Conservation (phyloP, 2,888 invertebrate species). For the Dicycla oo region DNA sequence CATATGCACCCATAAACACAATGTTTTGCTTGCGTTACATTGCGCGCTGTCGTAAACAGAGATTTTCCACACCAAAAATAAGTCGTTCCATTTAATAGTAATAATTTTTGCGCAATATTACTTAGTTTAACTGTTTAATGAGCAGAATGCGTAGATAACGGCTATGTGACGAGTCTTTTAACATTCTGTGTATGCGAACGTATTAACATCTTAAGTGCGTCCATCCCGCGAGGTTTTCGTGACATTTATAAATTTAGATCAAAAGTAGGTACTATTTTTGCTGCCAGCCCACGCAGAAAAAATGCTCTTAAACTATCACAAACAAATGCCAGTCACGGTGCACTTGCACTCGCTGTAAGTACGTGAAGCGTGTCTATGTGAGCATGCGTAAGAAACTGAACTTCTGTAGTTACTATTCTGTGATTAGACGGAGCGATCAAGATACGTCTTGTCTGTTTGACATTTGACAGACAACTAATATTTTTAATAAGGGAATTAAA, state of each 20-base stretch:
- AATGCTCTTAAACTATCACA: no score
- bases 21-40: background rate
- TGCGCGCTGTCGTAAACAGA: background rate
- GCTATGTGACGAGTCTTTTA: background rate
- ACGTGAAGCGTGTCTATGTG: background rate
- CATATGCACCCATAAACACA: background rate
- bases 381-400: background rate
- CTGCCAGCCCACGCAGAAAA: no score
- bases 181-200: no score
- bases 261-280: no score
- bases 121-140: no score
- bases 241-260: no score
- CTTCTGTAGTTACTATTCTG: conserved; percentile 3
- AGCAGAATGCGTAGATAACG: no score
- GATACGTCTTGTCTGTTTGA: conserved; percentile 42
- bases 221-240: no score
- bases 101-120: no score
- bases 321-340: background rate
- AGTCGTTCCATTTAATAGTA: background rate
- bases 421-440: conserved; percentile 19
- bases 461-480: conserved; percentile 51
- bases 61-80: no score
- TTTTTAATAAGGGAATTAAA: conserved; percentile 40
- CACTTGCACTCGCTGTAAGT: background rate
- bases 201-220: background rate